Evolutionary conservation across 2,888 invertebrate genomes (phyloP), one percentile per base, ranked within the genome.

Genomic region (Eilema sororculum): DNA sequence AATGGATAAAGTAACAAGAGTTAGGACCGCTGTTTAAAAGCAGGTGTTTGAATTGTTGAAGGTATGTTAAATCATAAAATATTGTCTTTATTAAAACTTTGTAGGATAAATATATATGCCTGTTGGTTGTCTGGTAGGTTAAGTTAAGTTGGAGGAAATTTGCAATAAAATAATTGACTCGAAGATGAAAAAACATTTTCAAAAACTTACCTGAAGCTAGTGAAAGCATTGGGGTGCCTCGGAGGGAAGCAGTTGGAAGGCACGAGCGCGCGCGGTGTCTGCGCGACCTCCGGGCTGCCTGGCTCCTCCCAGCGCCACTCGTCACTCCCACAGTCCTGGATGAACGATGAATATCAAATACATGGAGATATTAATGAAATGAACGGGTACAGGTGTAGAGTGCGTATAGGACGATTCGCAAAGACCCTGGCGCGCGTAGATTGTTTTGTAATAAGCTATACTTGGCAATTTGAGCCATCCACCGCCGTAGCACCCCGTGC

Each of bases 231-330:
- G 5, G 93, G 88, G 52, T 92, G 90, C 0, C 87, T 64, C 0
- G 94, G 93, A 71, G 95, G 94, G 86, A 95, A 95, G 88, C 94
- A 94, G 22, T 80, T 82, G 12, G 91, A 71, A 10, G 95, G 95
- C 65, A 95, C 93, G 3, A 93, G 85, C 9, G 91, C 85, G 6
- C 92, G 89, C 59, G 95, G 95, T 1, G 91, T 90, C 82, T 91
- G 93, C 60, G 93, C 95, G 12, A 81, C 90, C 84, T 92, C 92
- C 0, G 95, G 95, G 78, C 95, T 95, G 72, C 88, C 85, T 0
- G 93, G 92, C 62, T 88, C 87, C 71, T 91, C 90, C 93, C 94
- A 94, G 25, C 88, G 87, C 93, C 92, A 92, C 64, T 87, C 87
- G 12, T 87, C 87, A 16, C 81, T 81, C 16, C 82, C 83, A 24